These are phyloP conservation scores for Argopecten irradians DNA, from an alignment of 1,140 invertebrate species.

Conservation along the genomic window DNA sequence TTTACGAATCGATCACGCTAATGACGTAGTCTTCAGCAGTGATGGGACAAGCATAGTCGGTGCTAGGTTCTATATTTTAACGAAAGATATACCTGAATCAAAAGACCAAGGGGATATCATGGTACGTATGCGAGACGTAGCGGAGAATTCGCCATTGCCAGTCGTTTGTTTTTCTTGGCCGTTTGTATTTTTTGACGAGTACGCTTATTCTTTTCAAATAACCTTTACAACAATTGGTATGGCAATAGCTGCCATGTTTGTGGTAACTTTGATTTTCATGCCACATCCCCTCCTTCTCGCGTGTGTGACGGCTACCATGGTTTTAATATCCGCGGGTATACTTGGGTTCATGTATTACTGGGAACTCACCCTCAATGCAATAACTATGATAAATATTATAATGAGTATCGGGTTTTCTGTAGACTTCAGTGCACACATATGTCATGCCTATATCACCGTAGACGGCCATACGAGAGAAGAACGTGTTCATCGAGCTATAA, in stretches of 20 bases:
- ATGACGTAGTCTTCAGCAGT: not conserved
- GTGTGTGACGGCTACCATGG: no score
- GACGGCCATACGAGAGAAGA: not conserved
- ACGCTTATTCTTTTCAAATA: not conserved
- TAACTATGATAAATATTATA: constrained; percentile 31
- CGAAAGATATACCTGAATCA: not conserved
- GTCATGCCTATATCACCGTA: no score
- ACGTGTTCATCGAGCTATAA: not conserved
- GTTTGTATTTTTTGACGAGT: constrained; percentile 34
- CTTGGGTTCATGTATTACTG: no score
- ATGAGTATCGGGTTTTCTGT: constrained; percentile 39
- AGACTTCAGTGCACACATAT: constrained; percentile 34
- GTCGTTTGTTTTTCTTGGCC: not conserved
- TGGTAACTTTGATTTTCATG: constrained; percentile 26
- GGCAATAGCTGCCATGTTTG: constrained; percentile 15
- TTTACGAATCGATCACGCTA: not conserved
- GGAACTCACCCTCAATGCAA: not conserved
- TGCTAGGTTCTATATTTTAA: not conserved
- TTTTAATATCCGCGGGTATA: no score
- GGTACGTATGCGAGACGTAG: not conserved
- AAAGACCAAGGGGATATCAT: not conserved
- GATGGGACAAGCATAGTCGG: not conserved
- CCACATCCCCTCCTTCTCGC: no score
- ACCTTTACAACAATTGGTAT: constrained; percentile 1
- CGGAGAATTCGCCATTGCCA: not conserved